Evolutionary conservation across 2,113 vertebrate genomes (phyloP), one percentile per base, ranked within the genome.

Genomic region (Myodes glareolus): DNA sequence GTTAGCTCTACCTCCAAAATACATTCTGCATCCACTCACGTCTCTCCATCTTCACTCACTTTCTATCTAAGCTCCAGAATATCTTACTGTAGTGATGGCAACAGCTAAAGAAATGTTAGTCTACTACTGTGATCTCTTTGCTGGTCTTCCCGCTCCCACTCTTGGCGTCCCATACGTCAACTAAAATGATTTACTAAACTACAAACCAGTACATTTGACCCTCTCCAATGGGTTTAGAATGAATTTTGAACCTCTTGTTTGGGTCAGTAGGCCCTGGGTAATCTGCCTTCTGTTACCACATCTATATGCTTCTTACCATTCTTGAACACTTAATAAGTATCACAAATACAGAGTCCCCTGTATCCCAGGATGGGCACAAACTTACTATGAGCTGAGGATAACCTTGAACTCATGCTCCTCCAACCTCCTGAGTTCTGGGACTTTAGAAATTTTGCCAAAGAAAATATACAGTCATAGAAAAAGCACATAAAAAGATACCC

Each of bases 41-140:
- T 94, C 67, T 95, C 23, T 84, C 50, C 31, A 12, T 72, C n/a
- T 67, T 95, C 61, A 95, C 31, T 93, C 73, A 58, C 21, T 88
- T 88, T 82, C 47, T 55, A 52, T 78, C n/a, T 72, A 91, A 85
- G 9, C 63, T 42, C 65, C 27, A 88, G 52, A 88, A 91, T 91
- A 72, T 85, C 72, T 93, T 96, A 55, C 33, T 58, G 77, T 33
- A 76, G 19, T 73, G 78, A 87, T 73, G 29, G 8, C 45, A 77
- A 72, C 31, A 82, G 63, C 85, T 31, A 68, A 23, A 82, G 58
- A 77, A 58, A 72, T 13, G 27, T 52, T 93, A 42, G 36, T 67
- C 5, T 81, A 25, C 80, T n/a, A 55, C 70, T 76, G 21, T 39
- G 36, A 17, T 65, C 70, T 72, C 52, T 52, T 90, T 80, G n/a